Evolutionary conservation across 2,888 invertebrate genomes (phyloP), one percentile per base, ranked within the genome.

Genomic region (Phyllotreta cruciferae): DNA sequence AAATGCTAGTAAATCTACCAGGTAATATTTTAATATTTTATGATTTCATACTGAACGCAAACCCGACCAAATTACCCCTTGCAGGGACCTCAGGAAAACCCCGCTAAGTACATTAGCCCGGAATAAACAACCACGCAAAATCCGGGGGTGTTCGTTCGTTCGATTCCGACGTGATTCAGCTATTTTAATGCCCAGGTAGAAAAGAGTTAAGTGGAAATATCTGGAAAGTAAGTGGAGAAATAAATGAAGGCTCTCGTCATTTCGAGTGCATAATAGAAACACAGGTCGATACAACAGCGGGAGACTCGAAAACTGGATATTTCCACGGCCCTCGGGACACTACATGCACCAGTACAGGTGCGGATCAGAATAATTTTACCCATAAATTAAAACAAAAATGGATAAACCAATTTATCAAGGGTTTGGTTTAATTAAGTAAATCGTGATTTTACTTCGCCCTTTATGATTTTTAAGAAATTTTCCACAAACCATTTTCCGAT

Each of bases 261-360:
- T 66, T 67, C 69, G 65, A 70, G 69, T 70, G 67, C 66, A 68
- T 65, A 65, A 67, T 64, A 68, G 64, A 69, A 24, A 69, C 66
- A 68, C 66, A 68, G 66, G 68, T 69, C 68, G 70, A 67, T 70
- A 69, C 61, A 63, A 67, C 47, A 67, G 41, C 54, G 57, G 57
- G 24, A 63, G 37, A 50, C 44, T 44, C 42, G 62, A 57, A 38
- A 50, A 58, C 38, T 50, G 35, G 50, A 41, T 49, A 49, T 58
- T 50, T 42, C 50, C 49, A 52, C 50, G 7, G 49, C 49, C 14
- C 50, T 34, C 50, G 11, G 42, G 41, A 50, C 35, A 24, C 42
- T 50, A 24, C 24, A 24, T 24, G 24, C 24, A 24, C 24, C 24
- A 24, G 6, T 7, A 42, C 58, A 58, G 58, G 39, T 14, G 38